Percentiles rank a stretch among this genome's conserved stretches.
Evolutionary conservation across 2,113 vertebrate species (phyloP).

Genomic region (Australoheros scitulus): DNA sequence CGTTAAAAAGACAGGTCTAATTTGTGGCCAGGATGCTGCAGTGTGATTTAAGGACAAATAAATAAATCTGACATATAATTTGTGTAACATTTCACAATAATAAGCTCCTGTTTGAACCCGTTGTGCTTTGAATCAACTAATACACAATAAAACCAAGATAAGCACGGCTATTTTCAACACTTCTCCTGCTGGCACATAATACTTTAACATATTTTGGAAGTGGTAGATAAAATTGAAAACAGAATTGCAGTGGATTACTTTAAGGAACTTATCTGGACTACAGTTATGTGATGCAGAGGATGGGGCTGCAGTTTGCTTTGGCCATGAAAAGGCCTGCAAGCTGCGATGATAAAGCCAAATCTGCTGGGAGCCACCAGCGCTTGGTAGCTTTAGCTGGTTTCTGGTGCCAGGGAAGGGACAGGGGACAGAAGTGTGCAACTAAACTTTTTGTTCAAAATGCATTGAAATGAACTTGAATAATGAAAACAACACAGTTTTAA

Average conservation of each 20-base stretch:
- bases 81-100: neutral
- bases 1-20: neutral
- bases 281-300: constrained; percentile 2
- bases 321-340: constrained; percentile 13
- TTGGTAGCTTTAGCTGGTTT: constrained; percentile 2
- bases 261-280: constrained; percentile 7
- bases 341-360: constrained; percentile 22
- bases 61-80: neutral
- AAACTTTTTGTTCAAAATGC: neutral
- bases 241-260: constrained; percentile 10
- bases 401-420: neutral
- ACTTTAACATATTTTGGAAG: constrained; percentile 3
- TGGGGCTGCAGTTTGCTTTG: neutral
- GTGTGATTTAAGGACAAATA: neutral
- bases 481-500: no score
- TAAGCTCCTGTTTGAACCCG: neutral
- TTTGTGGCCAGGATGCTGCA: neutral
- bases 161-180: neutral
- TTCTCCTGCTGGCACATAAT: neutral
- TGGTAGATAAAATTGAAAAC: neutral
- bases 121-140: neutral
- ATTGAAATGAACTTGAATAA: neutral
- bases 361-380: constrained; percentile 2
- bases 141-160: neutral
- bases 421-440: neutral